Conservation (phyloP, 53 echinoderm and acorn worm genomes). For the Arbacia lixula region DNA sequence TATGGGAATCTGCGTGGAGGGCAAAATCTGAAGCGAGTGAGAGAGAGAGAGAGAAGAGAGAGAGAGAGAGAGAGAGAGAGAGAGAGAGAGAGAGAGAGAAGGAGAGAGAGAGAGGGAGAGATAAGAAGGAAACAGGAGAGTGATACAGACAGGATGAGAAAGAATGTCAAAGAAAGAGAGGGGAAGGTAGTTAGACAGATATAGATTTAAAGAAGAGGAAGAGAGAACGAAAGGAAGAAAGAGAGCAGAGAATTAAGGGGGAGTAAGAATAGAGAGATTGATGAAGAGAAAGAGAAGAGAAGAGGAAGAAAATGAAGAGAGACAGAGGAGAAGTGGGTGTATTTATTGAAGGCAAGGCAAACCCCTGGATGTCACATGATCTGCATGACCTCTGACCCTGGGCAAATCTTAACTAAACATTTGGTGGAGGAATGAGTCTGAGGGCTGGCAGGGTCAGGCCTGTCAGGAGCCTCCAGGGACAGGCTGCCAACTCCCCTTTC, state of each 20-base stretch:
- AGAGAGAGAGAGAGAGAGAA: too few species aligned
- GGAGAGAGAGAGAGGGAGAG: too few species aligned
- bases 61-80: too few species aligned
- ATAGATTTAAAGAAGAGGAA: not conserved
- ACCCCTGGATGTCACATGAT: conserved; percentile 54
- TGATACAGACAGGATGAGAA: too few species aligned
- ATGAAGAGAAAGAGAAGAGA: not conserved
- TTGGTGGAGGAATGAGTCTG: conserved; percentile 49
- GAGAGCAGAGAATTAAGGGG: not conserved
- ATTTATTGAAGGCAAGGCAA: conserved; percentile 46
- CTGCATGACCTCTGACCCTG: conserved; percentile 27
- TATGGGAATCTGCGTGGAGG: too few species aligned
- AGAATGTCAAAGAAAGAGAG: too few species aligned
- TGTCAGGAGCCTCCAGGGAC: not conserved
- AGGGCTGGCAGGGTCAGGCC: conserved; percentile 41
- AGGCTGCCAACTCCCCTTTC: too few species aligned
- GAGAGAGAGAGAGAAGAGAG: too few species aligned
- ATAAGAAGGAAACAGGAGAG: too few species aligned
- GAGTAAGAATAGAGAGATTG: not conserved
- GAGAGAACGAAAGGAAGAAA: not conserved
- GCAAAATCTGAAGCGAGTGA: too few species aligned
- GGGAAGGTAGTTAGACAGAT: too few species aligned
- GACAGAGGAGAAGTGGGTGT: not conserved
- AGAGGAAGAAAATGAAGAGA: not conserved
- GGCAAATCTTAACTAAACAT: conserved; percentile 62